Evolutionary conservation across 2,113 vertebrate species (phyloP).

Genomic region (Enhydra lutris): DNA sequence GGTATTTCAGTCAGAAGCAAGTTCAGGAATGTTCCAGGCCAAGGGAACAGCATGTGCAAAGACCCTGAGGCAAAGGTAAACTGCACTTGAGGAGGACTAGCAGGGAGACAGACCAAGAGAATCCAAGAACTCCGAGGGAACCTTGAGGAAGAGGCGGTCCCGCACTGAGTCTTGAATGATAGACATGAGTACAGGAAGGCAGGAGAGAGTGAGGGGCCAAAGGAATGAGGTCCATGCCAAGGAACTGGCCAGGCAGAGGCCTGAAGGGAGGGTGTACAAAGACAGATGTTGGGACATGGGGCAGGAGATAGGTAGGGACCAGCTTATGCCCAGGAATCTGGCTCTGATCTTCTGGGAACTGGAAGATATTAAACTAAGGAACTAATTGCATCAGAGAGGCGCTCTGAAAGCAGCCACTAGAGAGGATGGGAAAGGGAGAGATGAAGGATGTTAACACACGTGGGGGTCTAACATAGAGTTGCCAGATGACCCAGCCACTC

Average conservation of each 20-base stretch:
- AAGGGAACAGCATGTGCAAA: not conserved
- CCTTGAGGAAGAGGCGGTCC: not conserved
- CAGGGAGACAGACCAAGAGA: not conserved
- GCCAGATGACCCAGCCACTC: not conserved
- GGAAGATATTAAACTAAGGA: not conserved
- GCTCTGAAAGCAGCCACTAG: not conserved
- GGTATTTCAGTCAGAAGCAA: not conserved
- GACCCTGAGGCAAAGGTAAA: not conserved
- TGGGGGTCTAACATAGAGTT: not conserved
- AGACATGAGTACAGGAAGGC: not conserved
- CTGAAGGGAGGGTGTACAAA: no score
- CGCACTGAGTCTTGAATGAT: not conserved
- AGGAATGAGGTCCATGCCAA: not conserved
- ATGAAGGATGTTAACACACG: not conserved
- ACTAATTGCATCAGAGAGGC: not conserved
- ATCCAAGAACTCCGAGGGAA: not conserved
- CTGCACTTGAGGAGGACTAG: not conserved
- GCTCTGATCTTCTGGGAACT: not conserved
- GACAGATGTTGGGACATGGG: not conserved
- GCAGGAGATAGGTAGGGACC: not conserved
- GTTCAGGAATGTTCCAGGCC: not conserved
- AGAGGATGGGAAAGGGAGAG: not conserved
- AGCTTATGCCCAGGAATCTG: not conserved
- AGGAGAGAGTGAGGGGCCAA: not conserved
- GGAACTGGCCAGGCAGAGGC: not conserved